Percentiles rank a stretch among this genome's conserved stretches.
These are phyloP conservation scores for Drosophila suboccidentalis DNA, from an alignment of 2,888 invertebrate genomes.

Conservation along the genomic window DNA sequence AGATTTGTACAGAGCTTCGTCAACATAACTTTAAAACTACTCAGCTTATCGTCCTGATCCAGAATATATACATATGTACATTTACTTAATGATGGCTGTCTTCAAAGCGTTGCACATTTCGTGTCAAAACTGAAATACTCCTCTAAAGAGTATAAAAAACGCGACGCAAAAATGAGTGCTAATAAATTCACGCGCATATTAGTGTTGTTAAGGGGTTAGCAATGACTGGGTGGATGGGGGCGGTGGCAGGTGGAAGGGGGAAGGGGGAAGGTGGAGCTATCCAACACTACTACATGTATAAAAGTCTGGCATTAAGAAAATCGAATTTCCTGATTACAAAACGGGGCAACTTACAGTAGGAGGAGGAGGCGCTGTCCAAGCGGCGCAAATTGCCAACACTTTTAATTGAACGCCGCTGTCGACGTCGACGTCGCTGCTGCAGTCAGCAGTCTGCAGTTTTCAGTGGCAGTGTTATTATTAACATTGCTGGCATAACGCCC, in stretches of 20 bases:
- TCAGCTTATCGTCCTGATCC: neutral
- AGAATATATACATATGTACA: neutral
- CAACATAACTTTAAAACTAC: too few species aligned
- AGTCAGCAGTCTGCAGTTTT: constrained; percentile 15
- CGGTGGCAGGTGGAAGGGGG: neutral
- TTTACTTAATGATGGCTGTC: neutral
- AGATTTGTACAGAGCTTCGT: too few species aligned
- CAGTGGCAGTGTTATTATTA: constrained; percentile 61
- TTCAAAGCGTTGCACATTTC: neutral
- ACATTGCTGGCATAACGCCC: constrained; percentile 76
- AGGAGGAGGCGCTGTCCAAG: constrained; percentile 53
- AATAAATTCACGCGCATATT: constrained; percentile 82
- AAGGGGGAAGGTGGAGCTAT: neutral
- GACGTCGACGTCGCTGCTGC: constrained; percentile 23
- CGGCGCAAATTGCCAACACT: constrained; percentile 79
- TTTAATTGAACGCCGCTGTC: constrained; percentile 71
- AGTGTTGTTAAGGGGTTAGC: constrained; percentile 36
- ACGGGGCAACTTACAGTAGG: constrained; percentile 26
- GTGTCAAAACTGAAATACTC: neutral
- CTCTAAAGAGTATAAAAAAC: neutral
- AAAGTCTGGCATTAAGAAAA: constrained; percentile 79
- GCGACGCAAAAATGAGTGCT: constrained; percentile 65
- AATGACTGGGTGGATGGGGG: neutral
- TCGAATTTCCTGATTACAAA: constrained; percentile 84
- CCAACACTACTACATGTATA: constrained; percentile 1